Evolutionary conservation across 1,140 invertebrate species (phyloP), one percentile per base, ranked within the genome.

Genomic region (Popillia japonica): DNA sequence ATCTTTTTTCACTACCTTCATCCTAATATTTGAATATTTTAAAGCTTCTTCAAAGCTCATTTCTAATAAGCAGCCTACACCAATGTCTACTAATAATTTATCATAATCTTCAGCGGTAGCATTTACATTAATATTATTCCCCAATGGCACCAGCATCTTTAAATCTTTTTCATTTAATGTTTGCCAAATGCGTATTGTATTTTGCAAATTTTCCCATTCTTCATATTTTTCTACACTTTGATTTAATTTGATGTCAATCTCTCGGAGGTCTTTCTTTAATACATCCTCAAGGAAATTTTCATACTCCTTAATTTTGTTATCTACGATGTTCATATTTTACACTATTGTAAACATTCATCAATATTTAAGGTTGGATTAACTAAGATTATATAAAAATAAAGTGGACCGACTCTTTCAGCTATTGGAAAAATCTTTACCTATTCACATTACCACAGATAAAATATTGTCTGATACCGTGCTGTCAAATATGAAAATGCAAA

Each of bases 21-120:
- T 80, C 75, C 85, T 78, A 78, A 86, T 86, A 78, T 83, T 81
- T 22, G 84, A 79, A 82, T 86, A 86, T 79, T 85, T 86, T 77
- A 80, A 76, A 61, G 84, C 83, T 80, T 86, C 85, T 23, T 84
- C 81, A 72, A 79, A 81, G 44, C 85, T 78, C 84, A 86, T 85
- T 79, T 83, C 80, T 76, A 86, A 78, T 17, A 83, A 77, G 81
- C 80, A 83, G 23, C 82, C 82, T 59, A 84, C 82, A 9, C 86
- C 86, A 17, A 86, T 81, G 74, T 83, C 77, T 10, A 86, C 78
- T 77, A 83, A 82, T 8, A 82, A 79, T 22, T 78, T 80, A 68
- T 85, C 82, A 73, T 80, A 83, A 80, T 86, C 79, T 20, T 73
- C 77, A 40, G 84, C 78, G 80, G 80, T 81, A 8, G 80, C 84